Evolutionary conservation across 2,797 vertebrate genomes (phyloP), one percentile per base, ranked within the genome.

Genomic region (Gobio occitaniae): DNA sequence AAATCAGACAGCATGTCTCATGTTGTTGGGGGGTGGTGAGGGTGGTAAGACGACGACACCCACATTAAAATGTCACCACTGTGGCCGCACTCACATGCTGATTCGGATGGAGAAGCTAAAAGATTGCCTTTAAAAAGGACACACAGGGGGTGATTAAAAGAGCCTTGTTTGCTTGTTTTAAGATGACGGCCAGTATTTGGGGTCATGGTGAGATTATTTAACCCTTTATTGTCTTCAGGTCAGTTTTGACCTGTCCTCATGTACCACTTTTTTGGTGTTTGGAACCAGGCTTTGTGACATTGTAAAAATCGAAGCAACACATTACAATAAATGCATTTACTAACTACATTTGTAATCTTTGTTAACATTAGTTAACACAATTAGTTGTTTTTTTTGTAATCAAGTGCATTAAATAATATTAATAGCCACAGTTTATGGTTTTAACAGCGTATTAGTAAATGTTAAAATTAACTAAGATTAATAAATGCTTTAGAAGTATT

Each of bases 1-100:
- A 95, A 97, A 97, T 96, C 95, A 97, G 96, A 94, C 91, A 80
- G 78, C 83, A 89, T 92, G 93, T 96, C 96, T 96, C 95, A 87
- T 86, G 80, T 88, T 80, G 80, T 85, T 82, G 87, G 86, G 86
- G 80, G 84, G 81, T 56, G 74, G 80, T 61, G 80, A 66, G 47
- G 72, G 54, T 5, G 69, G 52, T 63, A 25, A 61, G 52, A 41
- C 82, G 17, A 74, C 77, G 44, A 87, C 77, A 93, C 91, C 88
- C 89, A 90, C 91, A 82, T 87, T 93, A 94, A 95, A 95, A 96
- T 95, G 94, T 94, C 94, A 94, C 92, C 93, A 91, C 93, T 91
- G 91, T 81, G 63, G 82, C 82, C 86, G 69, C 63, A 91, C 91
- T 92, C 83, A 88, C 90, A 75, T 89, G 82, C 69, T 76, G 72